Conservation (phyloP, 2,797 vertebrate genomes). For the Agapornis canus region DNA sequence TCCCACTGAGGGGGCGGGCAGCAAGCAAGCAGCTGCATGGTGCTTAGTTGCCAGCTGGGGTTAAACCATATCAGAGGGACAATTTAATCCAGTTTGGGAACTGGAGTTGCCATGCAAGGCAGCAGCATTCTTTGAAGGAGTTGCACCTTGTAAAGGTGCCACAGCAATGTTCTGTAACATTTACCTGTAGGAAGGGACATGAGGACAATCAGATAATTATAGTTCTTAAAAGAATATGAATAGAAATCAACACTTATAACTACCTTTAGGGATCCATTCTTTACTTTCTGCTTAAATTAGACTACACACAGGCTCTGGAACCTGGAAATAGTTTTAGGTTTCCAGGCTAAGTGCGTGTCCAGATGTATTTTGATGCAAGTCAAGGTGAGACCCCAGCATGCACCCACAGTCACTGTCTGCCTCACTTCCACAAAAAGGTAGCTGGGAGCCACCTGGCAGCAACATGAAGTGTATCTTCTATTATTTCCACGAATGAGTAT, state of each 20-base stretch:
- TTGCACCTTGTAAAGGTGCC: not conserved
- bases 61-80: not conserved
- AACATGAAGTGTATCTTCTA: accelerated
- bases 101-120: not conserved
- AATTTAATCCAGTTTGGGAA: not conserved
- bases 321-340: not conserved
- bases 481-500: not conserved
- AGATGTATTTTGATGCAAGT: not conserved
- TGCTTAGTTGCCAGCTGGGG: not conserved
- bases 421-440: not conserved
- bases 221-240: not conserved
- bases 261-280: not conserved
- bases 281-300: not conserved
- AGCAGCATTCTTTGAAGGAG: not conserved
- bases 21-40: not conserved
- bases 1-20: not conserved
- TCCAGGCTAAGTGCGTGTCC: not conserved
- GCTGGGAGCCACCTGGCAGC: not conserved
- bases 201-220: not conserved
- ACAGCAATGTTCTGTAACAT: not conserved
- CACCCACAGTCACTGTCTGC: not conserved
- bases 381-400: accelerated
- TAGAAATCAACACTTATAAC: not conserved
- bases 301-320: not conserved
- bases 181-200: not conserved